Base-by-base conservation (phyloP, 2,888 invertebrate genomes). In the Neria commutata region DNA sequence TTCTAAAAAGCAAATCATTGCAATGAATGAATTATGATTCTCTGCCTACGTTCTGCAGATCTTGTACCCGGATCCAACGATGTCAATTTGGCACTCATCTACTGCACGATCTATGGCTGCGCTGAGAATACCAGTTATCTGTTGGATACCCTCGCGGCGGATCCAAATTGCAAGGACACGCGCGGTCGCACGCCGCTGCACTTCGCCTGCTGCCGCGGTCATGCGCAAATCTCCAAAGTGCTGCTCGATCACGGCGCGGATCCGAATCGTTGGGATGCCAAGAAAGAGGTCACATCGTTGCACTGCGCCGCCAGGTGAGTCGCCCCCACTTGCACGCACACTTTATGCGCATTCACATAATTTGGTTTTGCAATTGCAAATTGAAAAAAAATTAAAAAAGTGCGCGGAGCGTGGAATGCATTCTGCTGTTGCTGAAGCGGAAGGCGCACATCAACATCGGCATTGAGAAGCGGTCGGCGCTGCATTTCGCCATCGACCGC, bases 391-490 rank as follows among this genome's bases (percentile, higher is more conserved):
- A 19, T 60, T 34, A 19, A 16, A 6, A 24, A 53, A 81, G 82
- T 59, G 73, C 78, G 14, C 77, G 78, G 26, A 82, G 81, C 64
- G 73, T 78, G 1, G 81, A 81, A 46, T 82, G 82, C 49, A 80
- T 82, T 33, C 83, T 87, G 81, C 80, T 88, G 67, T 78, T 95
- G 63, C 82, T 94, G 58, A 85, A 86, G 60, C 85, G 87, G 58
- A 91, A 90, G 1, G 92, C 92, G n/a, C 88, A 91, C 69, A 87
- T 91, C n/a, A 89, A 91, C 71, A 89, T 90, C 6, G 91, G 91
- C 14, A 82, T 87, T 50, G 84, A 82, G 54, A 86, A 87, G 55
- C 86, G 87, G 64, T 92, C 91, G 40, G 90, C 95, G 0, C 81
- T 95, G 62, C 92, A 94, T 77, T 92, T 91, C 77, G 95, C 95